Percentiles rank a stretch among this genome's conserved stretches.
Conservation (phyloP, 1,140 invertebrate species). For the Polypedilum vanderplanki region DNA sequence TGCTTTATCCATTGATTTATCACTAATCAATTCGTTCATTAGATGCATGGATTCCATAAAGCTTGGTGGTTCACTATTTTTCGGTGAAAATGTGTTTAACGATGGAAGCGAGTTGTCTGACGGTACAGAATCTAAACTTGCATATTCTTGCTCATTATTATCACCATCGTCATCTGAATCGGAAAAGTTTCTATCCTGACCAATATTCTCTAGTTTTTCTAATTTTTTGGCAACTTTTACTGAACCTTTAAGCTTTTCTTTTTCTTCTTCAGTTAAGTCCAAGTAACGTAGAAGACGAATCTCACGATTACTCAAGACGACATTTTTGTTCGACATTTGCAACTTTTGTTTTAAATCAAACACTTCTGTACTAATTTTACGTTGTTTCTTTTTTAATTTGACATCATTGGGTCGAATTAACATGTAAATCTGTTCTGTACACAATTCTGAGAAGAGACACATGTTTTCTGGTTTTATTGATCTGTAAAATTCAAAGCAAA, state of each 20-base stretch:
- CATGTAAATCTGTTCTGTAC: slow-evolving; percentile 80
- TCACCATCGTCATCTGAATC: slow-evolving; percentile 60
- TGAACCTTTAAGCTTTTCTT: slow-evolving; percentile 83
- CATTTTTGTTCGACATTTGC: slow-evolving; percentile 70
- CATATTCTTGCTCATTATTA: slow-evolving; percentile 63
- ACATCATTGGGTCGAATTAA: slow-evolving; percentile 79
- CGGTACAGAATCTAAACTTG: slow-evolving; percentile 67
- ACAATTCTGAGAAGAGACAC: slow-evolving; percentile 70
- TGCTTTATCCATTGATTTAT: slow-evolving; percentile 73
- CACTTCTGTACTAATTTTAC: slow-evolving; percentile 85
- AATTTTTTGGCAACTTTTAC: slow-evolving; percentile 89
- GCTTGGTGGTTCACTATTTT: slow-evolving; percentile 73
- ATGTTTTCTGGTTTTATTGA: slow-evolving; percentile 66
- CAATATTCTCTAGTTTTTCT: slow-evolving; percentile 75
- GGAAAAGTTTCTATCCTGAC: slow-evolving; percentile 51
- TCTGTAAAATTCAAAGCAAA: slow-evolving; percentile 37
- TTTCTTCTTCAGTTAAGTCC: slow-evolving; percentile 87
- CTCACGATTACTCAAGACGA: slow-evolving; percentile 86
- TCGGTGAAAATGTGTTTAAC: slow-evolving; percentile 55
- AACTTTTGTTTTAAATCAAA: slow-evolving; percentile 77
- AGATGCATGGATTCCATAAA: slow-evolving; percentile 86
- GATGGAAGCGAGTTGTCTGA: slow-evolving; percentile 54
- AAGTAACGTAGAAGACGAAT: slow-evolving; percentile 82
- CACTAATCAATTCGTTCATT: slow-evolving; percentile 77
- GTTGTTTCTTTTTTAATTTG: slow-evolving; percentile 74